Evolutionary conservation across 2,113 vertebrate genomes (phyloP).

Genomic region (Muntiacus reevesi): DNA sequence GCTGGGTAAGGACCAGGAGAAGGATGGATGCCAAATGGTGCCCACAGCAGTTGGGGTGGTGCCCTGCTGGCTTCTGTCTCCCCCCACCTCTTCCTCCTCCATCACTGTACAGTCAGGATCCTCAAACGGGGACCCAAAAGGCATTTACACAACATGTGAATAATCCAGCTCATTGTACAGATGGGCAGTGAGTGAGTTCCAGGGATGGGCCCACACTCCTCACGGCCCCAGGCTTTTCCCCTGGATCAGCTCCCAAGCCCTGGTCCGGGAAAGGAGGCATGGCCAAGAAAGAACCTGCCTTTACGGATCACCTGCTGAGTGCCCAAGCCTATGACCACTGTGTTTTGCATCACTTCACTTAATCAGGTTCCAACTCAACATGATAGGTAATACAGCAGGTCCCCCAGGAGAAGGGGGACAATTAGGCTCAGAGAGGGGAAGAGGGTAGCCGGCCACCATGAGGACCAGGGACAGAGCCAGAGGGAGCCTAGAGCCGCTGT

Average conservation of each 20-base stretch:
- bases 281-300: accelerated
- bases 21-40: accelerated
- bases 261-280: background rate
- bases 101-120: too few relatives aligned
- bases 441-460: accelerated
- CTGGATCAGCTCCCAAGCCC: background rate
- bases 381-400: accelerated
- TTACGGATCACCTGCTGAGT: accelerated
- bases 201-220: background rate
- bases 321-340: accelerated
- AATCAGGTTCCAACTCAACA: accelerated
- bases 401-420: background rate
- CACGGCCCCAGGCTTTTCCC: accelerated
- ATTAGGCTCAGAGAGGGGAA: background rate
- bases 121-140: background rate
- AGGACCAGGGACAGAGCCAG: background rate
- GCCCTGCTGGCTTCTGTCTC: background rate
- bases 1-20: background rate
- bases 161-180: background rate
- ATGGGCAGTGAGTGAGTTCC: accelerated
- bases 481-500: accelerated
- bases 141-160: too few relatives aligned
- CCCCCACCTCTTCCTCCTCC: background rate
- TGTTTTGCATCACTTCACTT: background rate
- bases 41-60: accelerated